Conservation (phyloP, 2,113 vertebrate genomes). For the Lanius collurio region DNA sequence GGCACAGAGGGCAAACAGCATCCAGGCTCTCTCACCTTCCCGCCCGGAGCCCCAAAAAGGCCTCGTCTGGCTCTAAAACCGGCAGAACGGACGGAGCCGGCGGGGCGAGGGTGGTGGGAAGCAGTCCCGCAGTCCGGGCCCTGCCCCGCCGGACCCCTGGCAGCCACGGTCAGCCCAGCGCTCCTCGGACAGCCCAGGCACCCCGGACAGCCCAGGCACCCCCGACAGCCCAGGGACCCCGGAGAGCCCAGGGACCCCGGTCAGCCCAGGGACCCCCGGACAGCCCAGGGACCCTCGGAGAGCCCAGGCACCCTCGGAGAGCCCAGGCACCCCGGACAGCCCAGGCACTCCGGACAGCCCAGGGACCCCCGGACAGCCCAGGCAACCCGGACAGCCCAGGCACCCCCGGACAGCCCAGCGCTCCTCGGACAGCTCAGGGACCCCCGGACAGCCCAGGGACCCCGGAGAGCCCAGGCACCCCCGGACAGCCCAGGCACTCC, state of each 20-base stretch:
- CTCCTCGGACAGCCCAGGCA: too few species aligned
- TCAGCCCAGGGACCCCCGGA: too few species aligned
- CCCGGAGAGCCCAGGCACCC: not conserved
- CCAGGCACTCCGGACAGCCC: too few species aligned
- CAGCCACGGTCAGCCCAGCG: not conserved
- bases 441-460: not conserved
- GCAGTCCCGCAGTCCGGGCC: not conserved
- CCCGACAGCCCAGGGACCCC: too few species aligned
- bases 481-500: not conserved
- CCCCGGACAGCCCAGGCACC: too few species aligned
- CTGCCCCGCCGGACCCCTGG: not conserved
- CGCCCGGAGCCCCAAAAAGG: fast-evolving
- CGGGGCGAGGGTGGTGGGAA: not conserved
- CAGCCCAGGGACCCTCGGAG: too few species aligned
- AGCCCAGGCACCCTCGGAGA: too few species aligned
- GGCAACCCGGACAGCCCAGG: too few species aligned
- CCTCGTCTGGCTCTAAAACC: fast-evolving
- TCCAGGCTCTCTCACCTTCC: not conserved
- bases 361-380: fast-evolving
- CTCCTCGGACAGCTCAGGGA: too few species aligned
- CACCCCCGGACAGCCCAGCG: too few species aligned
- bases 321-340: too few species aligned
- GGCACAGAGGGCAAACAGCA: not conserved
- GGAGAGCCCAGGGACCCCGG: too few species aligned
- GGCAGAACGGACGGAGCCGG: fast-evolving